Evolutionary conservation across 2,113 vertebrate species (phyloP), one percentile per base, ranked within the genome.

Genomic region (Reinhardtius hippoglossoides): DNA sequence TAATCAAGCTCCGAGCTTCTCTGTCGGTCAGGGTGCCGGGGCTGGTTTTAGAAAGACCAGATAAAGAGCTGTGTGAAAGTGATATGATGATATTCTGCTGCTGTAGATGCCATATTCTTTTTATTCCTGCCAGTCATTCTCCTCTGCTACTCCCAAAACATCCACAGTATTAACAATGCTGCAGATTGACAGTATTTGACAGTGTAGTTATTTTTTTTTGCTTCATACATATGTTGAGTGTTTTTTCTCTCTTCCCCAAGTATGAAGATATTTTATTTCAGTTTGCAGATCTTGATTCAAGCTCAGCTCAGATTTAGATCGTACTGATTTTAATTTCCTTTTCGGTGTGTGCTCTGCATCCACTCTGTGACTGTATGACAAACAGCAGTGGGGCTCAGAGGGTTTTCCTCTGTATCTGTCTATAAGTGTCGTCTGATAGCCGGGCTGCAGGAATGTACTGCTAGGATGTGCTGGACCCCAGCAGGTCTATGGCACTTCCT

Each of bases 401-500:
- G 21, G 57, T 65, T 84, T 69, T 55, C 24, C 21, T 77, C 37
- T 80, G 31, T 62, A 48, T 84, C 66, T 71, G 70, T 57, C 31
- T 62, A 40, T 83, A 62, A 67, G 72, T 69, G 64, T 80, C 10
- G 24, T 24, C n/a, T 82, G 81, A 81, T 76, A 78, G 74, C 71
- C 40, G 50, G 63, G 89, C 70, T 89, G 78, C 37, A 87, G 88
- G 89, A 93, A 93, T 94, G 91, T 61, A 60, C 81, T 75, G 71
- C 75, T 78, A 76, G 85, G 88, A 92, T 90, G 87, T 91, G 86
- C 82, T 80, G 88, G 88, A 92, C 88, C 87, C 91, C 83, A 70
- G 88, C 88, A 91, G 92, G 89, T 88, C 88, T 88, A 44, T 92
- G 89, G 87, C 91, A 93, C 92, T 95, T 95, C 91, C 93, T 94